phyloP scores from a whole-genome alignment of 2,888 invertebrate species.

The Argynnis bischoffii region DNA sequence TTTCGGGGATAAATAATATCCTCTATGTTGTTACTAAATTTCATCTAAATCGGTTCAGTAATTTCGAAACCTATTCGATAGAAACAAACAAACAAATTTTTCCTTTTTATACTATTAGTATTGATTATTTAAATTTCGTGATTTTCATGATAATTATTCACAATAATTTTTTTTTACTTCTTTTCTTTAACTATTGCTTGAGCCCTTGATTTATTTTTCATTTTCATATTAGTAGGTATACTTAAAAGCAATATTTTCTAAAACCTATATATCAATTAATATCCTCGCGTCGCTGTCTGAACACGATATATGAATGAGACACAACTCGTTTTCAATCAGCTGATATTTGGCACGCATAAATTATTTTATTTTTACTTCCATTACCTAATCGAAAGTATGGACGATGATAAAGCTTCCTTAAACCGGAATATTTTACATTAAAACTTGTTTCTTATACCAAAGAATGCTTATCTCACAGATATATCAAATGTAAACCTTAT shows the following conservation, averaged over 20 bases:
- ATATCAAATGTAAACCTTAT: constrained; percentile 28
- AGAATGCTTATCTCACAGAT: constrained; percentile 23
- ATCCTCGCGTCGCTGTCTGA: neutral
- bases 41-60: too few relatives aligned
- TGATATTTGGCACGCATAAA: constrained; percentile 71
- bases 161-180: too few relatives aligned
- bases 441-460: constrained; percentile 46
- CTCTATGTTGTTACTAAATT: too few relatives aligned
- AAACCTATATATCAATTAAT: neutral
- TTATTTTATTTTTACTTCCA: constrained; percentile 51
- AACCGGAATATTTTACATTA: constrained; percentile 52
- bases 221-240: neutral
- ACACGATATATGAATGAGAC: constrained; percentile 43
- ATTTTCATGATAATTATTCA: too few relatives aligned
- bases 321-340: constrained; percentile 71
- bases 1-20: too few relatives aligned
- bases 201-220: too few relatives aligned
- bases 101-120: too few relatives aligned
- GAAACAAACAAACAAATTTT: too few relatives aligned
- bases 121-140: too few relatives aligned
- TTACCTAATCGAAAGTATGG: constrained; percentile 63
- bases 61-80: too few relatives aligned
- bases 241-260: neutral
- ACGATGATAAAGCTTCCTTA: constrained; percentile 35
- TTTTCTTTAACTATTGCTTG: too few relatives aligned